phyloP scores from a whole-genome alignment of 2,797 vertebrate species.

The Nothura maculosa region DNA sequence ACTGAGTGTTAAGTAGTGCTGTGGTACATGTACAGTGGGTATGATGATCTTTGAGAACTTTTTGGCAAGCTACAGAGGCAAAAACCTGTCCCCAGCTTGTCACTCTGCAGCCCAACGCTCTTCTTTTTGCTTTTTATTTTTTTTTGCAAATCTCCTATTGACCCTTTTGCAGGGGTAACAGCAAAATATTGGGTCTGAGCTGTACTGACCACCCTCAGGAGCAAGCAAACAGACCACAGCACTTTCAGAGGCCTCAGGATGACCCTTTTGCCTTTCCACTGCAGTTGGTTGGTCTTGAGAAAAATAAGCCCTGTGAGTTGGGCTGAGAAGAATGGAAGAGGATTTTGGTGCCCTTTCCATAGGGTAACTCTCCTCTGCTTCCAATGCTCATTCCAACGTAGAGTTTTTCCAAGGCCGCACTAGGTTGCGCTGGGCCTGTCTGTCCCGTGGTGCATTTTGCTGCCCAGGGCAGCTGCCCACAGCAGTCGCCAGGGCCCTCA shows the following conservation, averaged over 20 bases:
- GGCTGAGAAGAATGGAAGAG: neutral
- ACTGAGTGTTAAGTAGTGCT: neutral
- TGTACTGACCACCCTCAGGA: neutral
- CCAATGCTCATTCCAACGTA: neutral
- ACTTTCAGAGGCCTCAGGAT: neutral
- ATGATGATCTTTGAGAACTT: neutral
- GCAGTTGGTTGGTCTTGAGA: neutral
- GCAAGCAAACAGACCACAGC: neutral
- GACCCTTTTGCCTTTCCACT: neutral
- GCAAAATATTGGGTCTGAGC: neutral
- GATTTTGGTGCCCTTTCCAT: neutral
- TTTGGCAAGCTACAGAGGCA: neutral
- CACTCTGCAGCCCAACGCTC: neutral
- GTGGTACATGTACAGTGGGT: neutral
- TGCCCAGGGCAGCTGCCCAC: constrained; percentile 18
- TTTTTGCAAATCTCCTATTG: neutral
- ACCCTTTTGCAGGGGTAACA: neutral
- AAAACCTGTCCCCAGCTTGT: neutral
- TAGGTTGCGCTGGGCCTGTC: neutral
- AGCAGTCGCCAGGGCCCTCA: neutral
- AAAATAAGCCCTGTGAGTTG: neutral
- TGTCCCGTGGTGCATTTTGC: neutral
- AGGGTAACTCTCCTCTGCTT: neutral
- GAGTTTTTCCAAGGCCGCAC: neutral
- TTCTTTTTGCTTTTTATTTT: neutral